phyloP scores from a whole-genome alignment of 2,888 invertebrate species.

The Cancer borealis region DNA sequence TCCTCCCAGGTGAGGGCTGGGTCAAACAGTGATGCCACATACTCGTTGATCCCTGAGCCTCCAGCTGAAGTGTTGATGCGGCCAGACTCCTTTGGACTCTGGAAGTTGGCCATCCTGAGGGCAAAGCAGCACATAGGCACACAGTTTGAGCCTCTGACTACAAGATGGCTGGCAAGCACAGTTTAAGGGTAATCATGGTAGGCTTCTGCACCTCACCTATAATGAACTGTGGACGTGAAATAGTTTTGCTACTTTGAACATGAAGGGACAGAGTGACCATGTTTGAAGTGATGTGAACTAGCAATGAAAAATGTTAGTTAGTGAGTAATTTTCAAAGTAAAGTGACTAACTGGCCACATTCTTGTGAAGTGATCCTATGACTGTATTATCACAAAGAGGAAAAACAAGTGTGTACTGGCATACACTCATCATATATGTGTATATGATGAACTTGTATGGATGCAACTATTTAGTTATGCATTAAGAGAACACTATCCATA shows the following conservation, averaged over 20 bases:
- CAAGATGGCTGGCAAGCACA: background rate
- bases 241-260: too few relatives aligned
- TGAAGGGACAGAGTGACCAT: background rate
- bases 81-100: slow-evolving; percentile 80
- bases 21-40: slow-evolving; percentile 89
- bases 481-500: too few relatives aligned
- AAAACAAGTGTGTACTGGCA: too few relatives aligned
- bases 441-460: too few relatives aligned
- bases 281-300: background rate
- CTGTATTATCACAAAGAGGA: too few relatives aligned
- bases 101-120: slow-evolving; percentile 89
- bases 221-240: background rate
- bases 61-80: slow-evolving; percentile 58
- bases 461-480: background rate
- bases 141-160: background rate
- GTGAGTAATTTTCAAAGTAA: too few relatives aligned
- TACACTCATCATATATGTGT: too few relatives aligned
- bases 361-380: too few relatives aligned
- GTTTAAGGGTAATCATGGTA: background rate
- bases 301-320: background rate
- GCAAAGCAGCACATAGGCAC: background rate
- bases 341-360: too few relatives aligned
- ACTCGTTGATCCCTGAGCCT: slow-evolving; percentile 89
- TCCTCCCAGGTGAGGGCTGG: slow-evolving; percentile 92
- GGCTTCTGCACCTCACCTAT: background rate